Percentiles rank a stretch among this genome's conserved stretches.
phyloP scores from a whole-genome alignment of 2,797 vertebrate species.

The Lutjanus argentimaculatus region DNA sequence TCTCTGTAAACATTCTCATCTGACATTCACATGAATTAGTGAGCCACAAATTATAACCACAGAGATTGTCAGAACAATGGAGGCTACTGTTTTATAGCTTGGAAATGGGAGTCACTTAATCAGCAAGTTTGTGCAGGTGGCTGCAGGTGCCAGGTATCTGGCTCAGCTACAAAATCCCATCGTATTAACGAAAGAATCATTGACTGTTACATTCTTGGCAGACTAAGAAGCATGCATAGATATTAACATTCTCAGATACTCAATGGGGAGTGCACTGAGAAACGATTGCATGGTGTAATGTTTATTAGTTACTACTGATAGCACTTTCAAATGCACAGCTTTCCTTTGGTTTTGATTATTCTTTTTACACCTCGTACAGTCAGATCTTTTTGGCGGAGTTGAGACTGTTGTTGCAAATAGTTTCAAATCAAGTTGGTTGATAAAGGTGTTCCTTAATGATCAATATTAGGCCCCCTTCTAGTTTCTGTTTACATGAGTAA shows the following conservation, averaged over 20 bases:
- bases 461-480: background rate
- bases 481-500: background rate
- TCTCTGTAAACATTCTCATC: conserved; percentile 31
- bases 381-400: background rate
- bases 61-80: conserved; percentile 48
- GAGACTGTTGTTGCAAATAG: background rate
- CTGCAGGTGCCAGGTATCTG: conserved; percentile 10
- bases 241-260: conserved; percentile 31
- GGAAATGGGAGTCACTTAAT: conserved; percentile 38
- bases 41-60: conserved; percentile 22
- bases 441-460: conserved; percentile 8
- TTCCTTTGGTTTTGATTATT: background rate
- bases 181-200: conserved; percentile 48
- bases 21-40: conserved; percentile 35
- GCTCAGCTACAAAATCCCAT: conserved; percentile 34
- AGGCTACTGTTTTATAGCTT: conserved; percentile 38
- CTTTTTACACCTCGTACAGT: background rate
- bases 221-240: conserved; percentile 23
- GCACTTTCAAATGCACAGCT: background rate
- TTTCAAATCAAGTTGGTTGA: background rate
- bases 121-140: conserved; percentile 57
- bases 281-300: background rate
- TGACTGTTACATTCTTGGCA: conserved; percentile 50
- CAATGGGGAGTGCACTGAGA: background rate
- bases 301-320: conserved; percentile 11